phyloP scores from a whole-genome alignment of 2,797 vertebrate genomes.

The Urocyon cinereoargenteus region DNA sequence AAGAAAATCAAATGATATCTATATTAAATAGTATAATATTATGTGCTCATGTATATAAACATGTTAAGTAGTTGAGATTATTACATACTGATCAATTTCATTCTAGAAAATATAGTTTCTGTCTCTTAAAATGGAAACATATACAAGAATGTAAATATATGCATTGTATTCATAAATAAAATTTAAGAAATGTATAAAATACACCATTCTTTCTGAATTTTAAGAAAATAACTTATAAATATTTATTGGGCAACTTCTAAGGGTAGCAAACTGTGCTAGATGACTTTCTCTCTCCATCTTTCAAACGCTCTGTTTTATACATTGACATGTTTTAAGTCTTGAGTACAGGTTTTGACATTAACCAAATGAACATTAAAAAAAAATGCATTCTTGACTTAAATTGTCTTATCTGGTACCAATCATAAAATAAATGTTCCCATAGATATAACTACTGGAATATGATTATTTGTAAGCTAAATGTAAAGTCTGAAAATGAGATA shows the following conservation, averaged over 20 bases:
- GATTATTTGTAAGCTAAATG: background rate
- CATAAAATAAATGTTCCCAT: background rate
- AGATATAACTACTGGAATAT: background rate
- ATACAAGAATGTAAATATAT: background rate
- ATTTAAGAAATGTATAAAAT: background rate
- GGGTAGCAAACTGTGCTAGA: too few species aligned
- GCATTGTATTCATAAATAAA: background rate
- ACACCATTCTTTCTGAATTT: background rate
- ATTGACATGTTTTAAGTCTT: background rate
- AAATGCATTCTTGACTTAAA: background rate
- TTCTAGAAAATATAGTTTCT: background rate
- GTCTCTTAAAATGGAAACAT: background rate
- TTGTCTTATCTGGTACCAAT: background rate
- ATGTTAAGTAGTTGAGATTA: background rate
- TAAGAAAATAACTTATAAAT: background rate
- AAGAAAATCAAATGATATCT: background rate
- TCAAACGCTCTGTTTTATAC: background rate
- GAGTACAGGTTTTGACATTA: slow-evolving; percentile 27
- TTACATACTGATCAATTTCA: background rate
- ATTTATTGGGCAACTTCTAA: background rate
- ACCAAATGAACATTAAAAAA: background rate
- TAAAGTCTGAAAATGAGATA: background rate
- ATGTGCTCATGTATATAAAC: background rate
- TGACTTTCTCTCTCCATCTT: background rate
- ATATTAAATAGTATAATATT: background rate